Percentiles rank a stretch among this genome's conserved stretches.
These are phyloP conservation scores for Pyrrhopygopsis socrates DNA, from an alignment of 2,888 invertebrate species.

Conservation along the genomic window DNA sequence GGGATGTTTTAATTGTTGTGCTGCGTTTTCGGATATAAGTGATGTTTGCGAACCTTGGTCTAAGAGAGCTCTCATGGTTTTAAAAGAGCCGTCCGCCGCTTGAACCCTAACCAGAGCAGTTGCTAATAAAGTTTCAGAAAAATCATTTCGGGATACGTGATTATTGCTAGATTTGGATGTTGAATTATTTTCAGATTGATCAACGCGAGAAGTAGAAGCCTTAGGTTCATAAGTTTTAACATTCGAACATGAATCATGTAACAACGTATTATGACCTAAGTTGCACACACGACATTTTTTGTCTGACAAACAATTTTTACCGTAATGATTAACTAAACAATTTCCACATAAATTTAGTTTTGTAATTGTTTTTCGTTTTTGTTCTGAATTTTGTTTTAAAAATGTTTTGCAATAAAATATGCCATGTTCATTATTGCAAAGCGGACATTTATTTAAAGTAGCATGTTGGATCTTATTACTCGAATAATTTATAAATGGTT, in stretches of 20 bases:
- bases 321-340: conserved; percentile 56
- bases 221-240: not conserved
- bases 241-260: conserved; percentile 37
- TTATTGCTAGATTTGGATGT: not conserved
- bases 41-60: conserved; percentile 60
- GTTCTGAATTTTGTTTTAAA: conserved; percentile 31
- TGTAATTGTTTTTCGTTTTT: conserved; percentile 29
- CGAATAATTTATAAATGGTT: conserved; percentile 20
- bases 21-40: conserved; percentile 56
- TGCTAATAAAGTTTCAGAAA: conserved; percentile 42
- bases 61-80: conserved; percentile 44
- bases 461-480: conserved; percentile 19
- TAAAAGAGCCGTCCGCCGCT: conserved; percentile 40
- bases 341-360: conserved; percentile 44
- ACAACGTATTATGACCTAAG: conserved; percentile 44
- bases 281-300: conserved; percentile 22
- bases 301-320: conserved; percentile 30
- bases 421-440: conserved; percentile 50
- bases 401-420: conserved; percentile 60
- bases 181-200: not conserved
- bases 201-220: not conserved
- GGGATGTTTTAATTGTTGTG: conserved; percentile 18
- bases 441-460: not conserved
- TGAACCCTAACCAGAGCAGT: conserved; percentile 56
- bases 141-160: not conserved